A percentile compares a stretch with the other conserved stretches of the same genome.
These are phyloP conservation scores for Ramazzottius varieornatus DNA, from an alignment of 2,888 invertebrate species.

Conservation along the genomic window DNA sequence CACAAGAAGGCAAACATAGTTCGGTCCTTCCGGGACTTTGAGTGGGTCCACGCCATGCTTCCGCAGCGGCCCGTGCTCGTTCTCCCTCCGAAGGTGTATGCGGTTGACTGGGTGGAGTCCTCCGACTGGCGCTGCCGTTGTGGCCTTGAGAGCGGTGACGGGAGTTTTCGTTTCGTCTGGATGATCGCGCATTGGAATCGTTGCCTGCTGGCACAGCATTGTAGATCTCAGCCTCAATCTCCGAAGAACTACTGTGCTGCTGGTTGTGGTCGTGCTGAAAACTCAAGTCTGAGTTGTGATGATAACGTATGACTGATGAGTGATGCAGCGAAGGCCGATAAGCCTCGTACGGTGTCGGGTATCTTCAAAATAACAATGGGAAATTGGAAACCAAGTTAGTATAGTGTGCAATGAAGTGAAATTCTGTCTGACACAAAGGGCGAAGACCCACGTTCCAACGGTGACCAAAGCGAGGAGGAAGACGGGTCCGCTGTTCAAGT, in stretches of 20 bases:
- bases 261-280: neutral
- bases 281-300: no score
- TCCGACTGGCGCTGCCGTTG: neutral
- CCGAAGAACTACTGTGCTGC: neutral
- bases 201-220: neutral
- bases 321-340: no score
- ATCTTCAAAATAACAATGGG: no score
- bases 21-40: no score
- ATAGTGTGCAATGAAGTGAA: no score
- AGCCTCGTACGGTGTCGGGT: no score
- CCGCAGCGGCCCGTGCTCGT: neutral
- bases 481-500: constrained; percentile 87
- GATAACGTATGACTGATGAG: no score
- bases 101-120: neutral
- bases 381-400: no score
- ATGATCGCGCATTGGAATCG: neutral
- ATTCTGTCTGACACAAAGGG: no score
- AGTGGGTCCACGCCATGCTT: no score
- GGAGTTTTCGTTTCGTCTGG: neutral
- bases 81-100: neutral
- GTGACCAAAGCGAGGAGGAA: constrained; percentile 93
- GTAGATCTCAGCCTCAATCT: neutral
- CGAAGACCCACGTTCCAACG: no score
- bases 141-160: neutral
- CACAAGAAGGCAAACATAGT: no score